Conservation (phyloP, 1,140 invertebrate genomes). For the Pararge aegeria region DNA sequence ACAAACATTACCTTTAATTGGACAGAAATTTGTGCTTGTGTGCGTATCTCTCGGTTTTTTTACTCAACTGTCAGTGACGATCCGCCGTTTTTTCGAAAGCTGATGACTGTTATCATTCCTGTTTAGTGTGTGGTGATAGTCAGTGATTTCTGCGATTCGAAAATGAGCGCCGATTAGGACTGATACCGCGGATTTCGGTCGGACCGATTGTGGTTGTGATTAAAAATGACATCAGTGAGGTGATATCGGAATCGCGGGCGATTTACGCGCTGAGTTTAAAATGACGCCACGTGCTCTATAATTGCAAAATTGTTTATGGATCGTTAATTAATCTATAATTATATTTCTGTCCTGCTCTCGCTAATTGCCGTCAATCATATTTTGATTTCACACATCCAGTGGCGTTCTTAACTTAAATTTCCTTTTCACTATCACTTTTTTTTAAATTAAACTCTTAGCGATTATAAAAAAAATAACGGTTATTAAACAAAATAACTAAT, state of each 20-base stretch:
- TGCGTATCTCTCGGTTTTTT: constrained; percentile 51
- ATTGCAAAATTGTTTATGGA: constrained; percentile 53
- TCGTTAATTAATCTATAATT: constrained; percentile 56
- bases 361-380: constrained; percentile 23
- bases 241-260: constrained; percentile 34
- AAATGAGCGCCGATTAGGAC: constrained; percentile 39
- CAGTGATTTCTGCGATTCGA: constrained; percentile 44
- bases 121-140: constrained; percentile 56
- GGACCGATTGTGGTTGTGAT: constrained; percentile 20
- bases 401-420: constrained; percentile 9
- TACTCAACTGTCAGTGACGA: constrained; percentile 50
- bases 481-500: constrained; percentile 2
- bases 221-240: constrained; percentile 71
- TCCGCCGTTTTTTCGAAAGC: constrained; percentile 61
- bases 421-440: constrained; percentile 1
- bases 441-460: neutral
- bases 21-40: constrained; percentile 75
- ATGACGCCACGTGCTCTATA: constrained; percentile 62
- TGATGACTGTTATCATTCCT: constrained; percentile 70
- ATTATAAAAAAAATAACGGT: neutral
- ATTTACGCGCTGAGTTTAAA: constrained; percentile 27
- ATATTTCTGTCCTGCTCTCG: constrained; percentile 52
- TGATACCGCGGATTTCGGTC: constrained; percentile 11
- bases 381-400: constrained; percentile 18
- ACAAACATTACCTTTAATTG: constrained; percentile 79